Percentiles rank a stretch among this genome's conserved stretches.
These are phyloP conservation scores for Procambarus virginalis DNA, from an alignment of 1,140 invertebrate genomes.

Conservation along the genomic window DNA sequence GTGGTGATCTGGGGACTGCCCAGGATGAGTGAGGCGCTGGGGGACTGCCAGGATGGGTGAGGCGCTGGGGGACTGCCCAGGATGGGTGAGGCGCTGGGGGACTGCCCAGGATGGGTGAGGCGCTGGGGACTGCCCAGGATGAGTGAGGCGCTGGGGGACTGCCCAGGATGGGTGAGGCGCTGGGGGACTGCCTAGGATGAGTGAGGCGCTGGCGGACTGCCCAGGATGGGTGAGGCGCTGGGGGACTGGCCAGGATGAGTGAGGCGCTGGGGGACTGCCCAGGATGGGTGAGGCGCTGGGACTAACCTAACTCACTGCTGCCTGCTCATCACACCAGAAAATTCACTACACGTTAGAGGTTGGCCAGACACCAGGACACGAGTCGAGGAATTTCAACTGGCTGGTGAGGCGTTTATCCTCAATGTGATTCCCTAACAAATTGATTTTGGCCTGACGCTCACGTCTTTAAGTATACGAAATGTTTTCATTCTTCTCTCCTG, in stretches of 20 bases:
- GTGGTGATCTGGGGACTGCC: no score
- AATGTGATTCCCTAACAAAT: conserved; percentile 29
- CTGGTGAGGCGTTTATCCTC: conserved; percentile 16
- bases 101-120: no score
- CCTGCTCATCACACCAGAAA: conserved; percentile 55
- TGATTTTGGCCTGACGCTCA: background rate
- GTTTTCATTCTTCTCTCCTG: no score
- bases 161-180: no score
- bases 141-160: no score
- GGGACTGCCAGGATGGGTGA: no score
- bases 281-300: no score
- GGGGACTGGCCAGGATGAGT: background rate
- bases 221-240: no score
- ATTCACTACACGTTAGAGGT: conserved; percentile 61
- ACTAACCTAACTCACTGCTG: no score
- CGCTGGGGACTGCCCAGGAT: background rate
- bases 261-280: no score
- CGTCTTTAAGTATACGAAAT: background rate
- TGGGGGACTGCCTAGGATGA: background rate
- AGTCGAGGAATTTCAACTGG: conserved; percentile 41
- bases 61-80: no score
- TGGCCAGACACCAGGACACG: conserved; percentile 13
- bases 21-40: background rate
- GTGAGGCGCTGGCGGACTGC: no score
- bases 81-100: background rate